Evolutionary conservation across 2,113 vertebrate genomes (phyloP).

Genomic region (Toxotes chatareus): DNA sequence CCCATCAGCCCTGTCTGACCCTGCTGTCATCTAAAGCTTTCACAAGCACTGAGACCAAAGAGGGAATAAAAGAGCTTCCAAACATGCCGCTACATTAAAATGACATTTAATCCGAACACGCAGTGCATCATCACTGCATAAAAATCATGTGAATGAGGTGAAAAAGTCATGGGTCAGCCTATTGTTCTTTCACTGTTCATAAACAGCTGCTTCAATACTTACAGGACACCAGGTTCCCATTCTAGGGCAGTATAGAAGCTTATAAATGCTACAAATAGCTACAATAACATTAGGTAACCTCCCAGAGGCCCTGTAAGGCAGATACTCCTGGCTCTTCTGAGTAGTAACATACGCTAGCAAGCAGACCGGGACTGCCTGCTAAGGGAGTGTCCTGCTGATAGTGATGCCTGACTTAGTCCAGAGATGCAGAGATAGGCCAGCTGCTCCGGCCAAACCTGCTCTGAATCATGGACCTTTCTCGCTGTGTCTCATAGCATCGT

Average conservation of each 20-base stretch:
- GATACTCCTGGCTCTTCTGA: constrained; percentile 50
- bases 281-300: constrained; percentile 68
- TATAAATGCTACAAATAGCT: constrained; percentile 74
- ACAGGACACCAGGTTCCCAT: constrained; percentile 48
- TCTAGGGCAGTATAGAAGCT: constrained; percentile 42
- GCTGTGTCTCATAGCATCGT: constrained; percentile 23
- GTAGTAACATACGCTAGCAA: constrained; percentile 60
- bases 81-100: constrained; percentile 28
- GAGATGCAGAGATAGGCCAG: constrained; percentile 62
- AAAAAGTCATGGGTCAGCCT: constrained; percentile 55
- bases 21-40: constrained; percentile 31
- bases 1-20: constrained; percentile 42
- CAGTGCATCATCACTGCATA: constrained; percentile 33
- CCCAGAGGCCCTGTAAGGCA: constrained; percentile 55
- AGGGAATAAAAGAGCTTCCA: constrained; percentile 29
- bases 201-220: constrained; percentile 67
- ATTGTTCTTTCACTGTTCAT: constrained; percentile 43
- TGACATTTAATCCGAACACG: constrained; percentile 38
- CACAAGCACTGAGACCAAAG: constrained; percentile 22
- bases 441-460: constrained; percentile 53
- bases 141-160: constrained; percentile 33
- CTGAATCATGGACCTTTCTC: constrained; percentile 26
- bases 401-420: constrained; percentile 44
- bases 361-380: constrained; percentile 53
- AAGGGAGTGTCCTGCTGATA: constrained; percentile 52